Conservation (phyloP, 2,113 vertebrate genomes). For the Dolichallabes microphthalmus region DNA sequence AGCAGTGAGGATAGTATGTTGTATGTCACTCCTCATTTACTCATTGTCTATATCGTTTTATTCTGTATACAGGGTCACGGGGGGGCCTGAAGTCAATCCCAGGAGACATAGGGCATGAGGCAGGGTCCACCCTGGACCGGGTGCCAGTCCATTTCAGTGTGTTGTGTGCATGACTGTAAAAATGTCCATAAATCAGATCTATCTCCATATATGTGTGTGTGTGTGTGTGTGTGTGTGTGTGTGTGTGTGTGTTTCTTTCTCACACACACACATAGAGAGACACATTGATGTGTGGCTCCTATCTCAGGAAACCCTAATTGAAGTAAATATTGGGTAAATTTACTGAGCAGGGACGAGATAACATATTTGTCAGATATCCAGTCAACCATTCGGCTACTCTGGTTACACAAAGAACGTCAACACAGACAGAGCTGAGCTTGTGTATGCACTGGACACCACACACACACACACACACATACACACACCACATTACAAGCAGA, state of each 20-base stretch:
- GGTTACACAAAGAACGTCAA: slow-evolving; percentile 69
- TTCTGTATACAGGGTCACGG: too few relatives aligned
- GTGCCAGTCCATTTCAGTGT: neutral
- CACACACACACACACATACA: slow-evolving; percentile 45
- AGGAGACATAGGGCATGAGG: too few relatives aligned
- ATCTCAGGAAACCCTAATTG: slow-evolving; percentile 76
- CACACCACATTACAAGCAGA: slow-evolving; percentile 27
- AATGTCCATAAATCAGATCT: slow-evolving; percentile 14
- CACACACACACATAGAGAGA: slow-evolving; percentile 18
- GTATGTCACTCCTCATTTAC: too few relatives aligned
- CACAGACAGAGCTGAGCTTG: slow-evolving; percentile 45
- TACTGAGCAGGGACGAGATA: slow-evolving; percentile 72
- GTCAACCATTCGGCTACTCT: slow-evolving; percentile 70
- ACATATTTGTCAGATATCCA: slow-evolving; percentile 76
- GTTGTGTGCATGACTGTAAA: neutral
- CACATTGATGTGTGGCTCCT: slow-evolving; percentile 44
- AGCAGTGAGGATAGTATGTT: neutral
- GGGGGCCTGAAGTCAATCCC: too few relatives aligned
- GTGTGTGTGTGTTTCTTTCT: neutral
- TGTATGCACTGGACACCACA: slow-evolving; percentile 30
- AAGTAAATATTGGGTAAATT: slow-evolving; percentile 78
- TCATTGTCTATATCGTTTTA: too few relatives aligned
- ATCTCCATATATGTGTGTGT: neutral
- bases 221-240: too few relatives aligned
- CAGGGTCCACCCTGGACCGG: too few relatives aligned